Conservation (phyloP, 2,113 vertebrate species). For the Trematomus loennbergii region DNA sequence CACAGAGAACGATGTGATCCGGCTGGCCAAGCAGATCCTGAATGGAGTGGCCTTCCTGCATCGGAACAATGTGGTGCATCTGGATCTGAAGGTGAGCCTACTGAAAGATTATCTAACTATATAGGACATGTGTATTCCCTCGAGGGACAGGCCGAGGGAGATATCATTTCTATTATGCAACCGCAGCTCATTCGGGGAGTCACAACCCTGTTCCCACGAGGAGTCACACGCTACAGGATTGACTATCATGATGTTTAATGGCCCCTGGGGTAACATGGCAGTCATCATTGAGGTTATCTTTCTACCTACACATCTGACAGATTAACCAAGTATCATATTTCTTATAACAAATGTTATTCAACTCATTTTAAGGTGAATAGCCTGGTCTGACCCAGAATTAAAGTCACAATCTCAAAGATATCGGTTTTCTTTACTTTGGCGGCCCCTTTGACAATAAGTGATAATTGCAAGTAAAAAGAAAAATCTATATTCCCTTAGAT, state of each 20-base stretch:
- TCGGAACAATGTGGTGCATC: constrained; percentile 90
- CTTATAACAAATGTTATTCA: constrained; percentile 9
- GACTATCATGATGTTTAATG: constrained; percentile 26
- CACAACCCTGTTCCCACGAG: constrained; percentile 44
- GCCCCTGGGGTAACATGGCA: constrained; percentile 37
- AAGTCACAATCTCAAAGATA: not conserved
- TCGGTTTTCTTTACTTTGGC: too few relatives aligned
- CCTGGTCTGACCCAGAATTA: not conserved
- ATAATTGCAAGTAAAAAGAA: too few relatives aligned
- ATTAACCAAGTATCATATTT: constrained; percentile 33
- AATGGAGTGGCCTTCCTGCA: constrained; percentile 92
- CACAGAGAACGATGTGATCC: constrained; percentile 93
- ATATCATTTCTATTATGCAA: constrained; percentile 59
- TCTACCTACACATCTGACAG: not conserved
- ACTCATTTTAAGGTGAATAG: not conserved
- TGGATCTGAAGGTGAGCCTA: constrained; percentile 91
- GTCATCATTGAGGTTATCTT: not conserved
- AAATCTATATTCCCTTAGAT: too few relatives aligned
- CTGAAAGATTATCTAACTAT: constrained; percentile 10
- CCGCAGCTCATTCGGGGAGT: constrained; percentile 20
- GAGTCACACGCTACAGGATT: not conserved
- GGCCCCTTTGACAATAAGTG: too few relatives aligned
- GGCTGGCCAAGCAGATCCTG: constrained; percentile 93
- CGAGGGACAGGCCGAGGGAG: constrained; percentile 8
- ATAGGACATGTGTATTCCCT: constrained; percentile 24